Conservation (phyloP, 2,797 vertebrate genomes). For the Scleropages formosus region DNA sequence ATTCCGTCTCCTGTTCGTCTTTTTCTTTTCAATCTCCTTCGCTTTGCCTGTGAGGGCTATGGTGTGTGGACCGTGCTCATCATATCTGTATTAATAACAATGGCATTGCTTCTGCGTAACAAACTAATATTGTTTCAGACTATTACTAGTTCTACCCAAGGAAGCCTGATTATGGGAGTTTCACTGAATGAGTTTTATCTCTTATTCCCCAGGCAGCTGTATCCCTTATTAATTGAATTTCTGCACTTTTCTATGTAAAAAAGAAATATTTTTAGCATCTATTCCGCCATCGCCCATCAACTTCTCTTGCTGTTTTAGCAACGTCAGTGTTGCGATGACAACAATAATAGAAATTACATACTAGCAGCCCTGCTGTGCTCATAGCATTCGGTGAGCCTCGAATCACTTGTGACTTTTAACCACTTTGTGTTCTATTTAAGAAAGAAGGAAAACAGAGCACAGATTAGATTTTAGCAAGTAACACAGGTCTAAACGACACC, state of each 20-base stretch:
- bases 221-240: slow-evolving; percentile 5
- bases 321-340: slow-evolving; percentile 21
- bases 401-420: no score
- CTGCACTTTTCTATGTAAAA: not conserved
- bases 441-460: no score
- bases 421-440: no score
- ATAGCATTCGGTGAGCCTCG: no score
- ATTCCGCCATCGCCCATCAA: not conserved
- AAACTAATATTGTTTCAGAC: slow-evolving; percentile 2
- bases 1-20: no score
- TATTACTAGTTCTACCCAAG: slow-evolving; percentile 9
- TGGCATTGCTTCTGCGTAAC: not conserved
- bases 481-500: no score
- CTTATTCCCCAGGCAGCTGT: not conserved
- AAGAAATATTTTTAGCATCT: not conserved
- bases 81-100: not conserved
- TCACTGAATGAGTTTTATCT: slow-evolving; percentile 26
- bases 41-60: no score
- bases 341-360: slow-evolving; percentile 29
- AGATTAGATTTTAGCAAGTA: no score
- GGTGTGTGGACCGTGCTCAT: not conserved
- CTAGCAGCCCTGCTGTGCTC: slow-evolving; percentile 28
- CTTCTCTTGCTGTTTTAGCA: not conserved
- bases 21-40: no score
- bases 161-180: slow-evolving; percentile 13